These are phyloP conservation scores for Araneus ventricosus DNA, from an alignment of 1,140 invertebrate species.

Conservation along the genomic window DNA sequence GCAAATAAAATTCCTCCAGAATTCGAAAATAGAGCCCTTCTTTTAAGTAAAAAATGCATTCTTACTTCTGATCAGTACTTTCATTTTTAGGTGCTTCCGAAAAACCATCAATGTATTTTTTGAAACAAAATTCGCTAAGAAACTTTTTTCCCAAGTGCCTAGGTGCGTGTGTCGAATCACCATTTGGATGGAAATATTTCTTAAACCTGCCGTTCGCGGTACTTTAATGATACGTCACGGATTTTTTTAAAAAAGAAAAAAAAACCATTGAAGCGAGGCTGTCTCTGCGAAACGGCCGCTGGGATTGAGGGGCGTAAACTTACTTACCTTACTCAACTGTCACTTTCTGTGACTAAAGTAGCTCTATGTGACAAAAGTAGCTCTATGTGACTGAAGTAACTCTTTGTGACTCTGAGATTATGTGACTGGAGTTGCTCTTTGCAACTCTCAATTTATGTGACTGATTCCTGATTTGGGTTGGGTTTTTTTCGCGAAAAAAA, in stretches of 20 bases:
- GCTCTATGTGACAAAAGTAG: too few species aligned
- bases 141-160: background rate
- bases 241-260: background rate
- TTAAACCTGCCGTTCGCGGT: background rate
- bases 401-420: too few species aligned
- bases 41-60: background rate
- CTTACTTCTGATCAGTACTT: background rate
- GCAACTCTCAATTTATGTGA: too few species aligned
- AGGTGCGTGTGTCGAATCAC: background rate
- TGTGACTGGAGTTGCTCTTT: too few species aligned
- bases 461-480: too few species aligned
- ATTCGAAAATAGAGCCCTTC: background rate
- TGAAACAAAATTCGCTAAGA: background rate
- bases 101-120: background rate
- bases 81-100: background rate
- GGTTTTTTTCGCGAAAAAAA: too few species aligned
- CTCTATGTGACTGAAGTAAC: too few species aligned
- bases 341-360: too few species aligned
- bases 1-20: background rate
- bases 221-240: constrained; percentile 26
- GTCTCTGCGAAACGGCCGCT: too few species aligned
- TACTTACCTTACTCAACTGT: too few species aligned
- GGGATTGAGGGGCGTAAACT: too few species aligned
- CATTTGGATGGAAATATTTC: constrained; percentile 42
- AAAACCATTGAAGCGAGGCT: too few species aligned